A percentile compares a stretch with the other conserved stretches of the same genome.
Evolutionary conservation across 1,140 invertebrate genomes (phyloP).

Genomic region (Pseudomyrmex flavicornis): DNA sequence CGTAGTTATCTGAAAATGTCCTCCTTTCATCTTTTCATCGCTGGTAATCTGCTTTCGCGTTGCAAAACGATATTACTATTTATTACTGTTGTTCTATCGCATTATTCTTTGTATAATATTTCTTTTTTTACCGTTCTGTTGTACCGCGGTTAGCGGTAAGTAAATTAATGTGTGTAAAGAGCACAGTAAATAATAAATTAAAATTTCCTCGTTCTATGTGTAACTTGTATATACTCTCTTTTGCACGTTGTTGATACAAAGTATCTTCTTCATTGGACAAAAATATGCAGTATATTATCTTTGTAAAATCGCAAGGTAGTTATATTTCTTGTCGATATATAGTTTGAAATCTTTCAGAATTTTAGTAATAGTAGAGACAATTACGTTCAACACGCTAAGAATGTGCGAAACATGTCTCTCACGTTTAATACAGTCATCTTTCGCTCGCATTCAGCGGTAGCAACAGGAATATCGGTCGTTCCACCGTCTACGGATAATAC

Average conservation of each 20-base stretch:
- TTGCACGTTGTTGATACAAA: conserved; percentile 26
- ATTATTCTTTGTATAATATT: neutral
- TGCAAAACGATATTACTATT: conserved; percentile 19
- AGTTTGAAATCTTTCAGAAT: neutral
- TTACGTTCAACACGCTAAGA: neutral
- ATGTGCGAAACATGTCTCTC: conserved; percentile 4
- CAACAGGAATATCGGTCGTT: conserved; percentile 74
- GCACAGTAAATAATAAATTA: neutral
- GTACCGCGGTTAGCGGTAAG: neutral
- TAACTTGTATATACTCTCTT: neutral
- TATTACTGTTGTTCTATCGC: neutral
- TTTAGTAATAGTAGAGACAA: neutral
- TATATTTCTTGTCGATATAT: neutral
- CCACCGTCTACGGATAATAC: conserved; percentile 69
- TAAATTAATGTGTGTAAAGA: conserved; percentile 24
- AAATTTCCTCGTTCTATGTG: neutral
- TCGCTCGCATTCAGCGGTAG: conserved; percentile 71
- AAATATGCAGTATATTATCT: neutral
- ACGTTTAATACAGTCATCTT: conserved; percentile 52
- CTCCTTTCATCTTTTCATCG: neutral
- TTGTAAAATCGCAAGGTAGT: neutral
- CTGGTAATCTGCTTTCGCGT: conserved; percentile 34
- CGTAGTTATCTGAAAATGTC: conserved; percentile 22
- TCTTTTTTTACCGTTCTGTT: neutral
- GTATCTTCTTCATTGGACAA: conserved; percentile 12